A percentile compares a stretch with the other conserved stretches of the same genome.
Conservation (phyloP, 2,797 vertebrate species). For the Apogon talboti region DNA sequence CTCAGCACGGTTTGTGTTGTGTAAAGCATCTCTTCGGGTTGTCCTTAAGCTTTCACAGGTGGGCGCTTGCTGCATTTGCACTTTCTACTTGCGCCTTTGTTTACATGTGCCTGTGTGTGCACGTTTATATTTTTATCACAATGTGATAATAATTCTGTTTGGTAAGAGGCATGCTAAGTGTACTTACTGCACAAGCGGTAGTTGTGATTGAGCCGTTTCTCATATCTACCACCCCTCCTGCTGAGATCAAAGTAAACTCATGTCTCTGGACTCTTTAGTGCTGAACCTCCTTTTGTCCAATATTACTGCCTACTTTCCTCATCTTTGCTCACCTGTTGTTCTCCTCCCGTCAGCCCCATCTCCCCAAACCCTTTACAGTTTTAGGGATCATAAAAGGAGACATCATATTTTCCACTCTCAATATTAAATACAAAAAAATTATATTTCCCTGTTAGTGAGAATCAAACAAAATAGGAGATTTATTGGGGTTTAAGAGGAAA, state of each 20-base stretch:
- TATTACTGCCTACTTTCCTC: constrained; percentile 29
- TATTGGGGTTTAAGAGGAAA: constrained; percentile 28
- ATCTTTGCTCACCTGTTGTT: constrained; percentile 34
- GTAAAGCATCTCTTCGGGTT: constrained; percentile 34
- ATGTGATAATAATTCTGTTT: constrained; percentile 19
- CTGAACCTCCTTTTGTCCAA: constrained; percentile 53
- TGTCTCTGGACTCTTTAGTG: constrained; percentile 35
- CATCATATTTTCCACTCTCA: constrained; percentile 34
- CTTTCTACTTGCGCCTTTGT: constrained; percentile 27
- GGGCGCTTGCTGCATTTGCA: constrained; percentile 9
- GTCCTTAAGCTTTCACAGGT: constrained; percentile 35
- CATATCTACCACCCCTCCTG: constrained; percentile 28
- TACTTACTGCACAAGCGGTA: constrained; percentile 19
- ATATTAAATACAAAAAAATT: constrained; percentile 40
- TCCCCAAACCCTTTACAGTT: constrained; percentile 19
- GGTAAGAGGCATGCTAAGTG: constrained; percentile 15
- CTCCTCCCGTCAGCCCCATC: constrained; percentile 21
- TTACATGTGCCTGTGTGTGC: constrained; percentile 23
- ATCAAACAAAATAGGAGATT: constrained; percentile 31
- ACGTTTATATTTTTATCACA: constrained; percentile 23
- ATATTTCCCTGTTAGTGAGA: constrained; percentile 43
- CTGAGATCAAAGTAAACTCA: constrained; percentile 58
- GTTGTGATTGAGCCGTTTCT: constrained; percentile 17
- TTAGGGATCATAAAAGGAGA: constrained; percentile 43
- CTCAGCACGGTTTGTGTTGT: constrained; percentile 22